Base-by-base conservation (phyloP, 2,888 invertebrate genomes). In the Thalpophila matura region DNA sequence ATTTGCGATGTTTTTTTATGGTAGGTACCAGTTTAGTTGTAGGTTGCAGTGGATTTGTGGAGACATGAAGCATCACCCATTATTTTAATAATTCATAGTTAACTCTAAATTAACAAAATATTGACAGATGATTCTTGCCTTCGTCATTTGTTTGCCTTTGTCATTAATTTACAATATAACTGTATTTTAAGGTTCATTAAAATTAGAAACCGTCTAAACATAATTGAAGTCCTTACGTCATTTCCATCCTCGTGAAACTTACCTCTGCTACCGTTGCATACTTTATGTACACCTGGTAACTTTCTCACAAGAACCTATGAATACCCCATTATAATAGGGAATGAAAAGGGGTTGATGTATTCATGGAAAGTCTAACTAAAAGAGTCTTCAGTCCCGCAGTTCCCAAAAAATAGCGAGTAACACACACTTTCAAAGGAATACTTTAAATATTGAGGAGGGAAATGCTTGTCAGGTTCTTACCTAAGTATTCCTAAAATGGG, bases 271-370 rank as follows among this genome's bases (percentile, higher is more conserved):
- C 70, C 66, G 65, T 79, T 90, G 84, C 88, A 90, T 89, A 83
- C 77, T 89, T 88, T 77, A 89, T 87, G 82, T 55, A 59, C 62
- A 64, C 82, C 83, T 81, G 77, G 84, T 82, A 84, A 80, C 81
- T 82, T 81, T 70, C 77, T 72, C 74, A 82, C 79, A 80, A 80
- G 78, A 82, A 82, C 85, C 80, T 77, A 77, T 81, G 79, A 81
- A 85, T 80, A 82, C 83, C 83, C 83, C 78, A 83, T 83, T 86
- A 83, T 82, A 75, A 74, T 73, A 54, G 38, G 72, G 74, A 63
- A 63, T 80, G 75, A 76, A 77, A 74, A 74, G 71, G 75, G 76
- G 70, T 73, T 74, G 79, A 79, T 81, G 81, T 87, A 87, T 86
- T 86, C 87, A 87, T 83, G 79, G 80, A 67, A 77, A 68, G 42